Evolutionary conservation across 2,113 vertebrate genomes (phyloP).

Genomic region (Bungarus multicinctus): DNA sequence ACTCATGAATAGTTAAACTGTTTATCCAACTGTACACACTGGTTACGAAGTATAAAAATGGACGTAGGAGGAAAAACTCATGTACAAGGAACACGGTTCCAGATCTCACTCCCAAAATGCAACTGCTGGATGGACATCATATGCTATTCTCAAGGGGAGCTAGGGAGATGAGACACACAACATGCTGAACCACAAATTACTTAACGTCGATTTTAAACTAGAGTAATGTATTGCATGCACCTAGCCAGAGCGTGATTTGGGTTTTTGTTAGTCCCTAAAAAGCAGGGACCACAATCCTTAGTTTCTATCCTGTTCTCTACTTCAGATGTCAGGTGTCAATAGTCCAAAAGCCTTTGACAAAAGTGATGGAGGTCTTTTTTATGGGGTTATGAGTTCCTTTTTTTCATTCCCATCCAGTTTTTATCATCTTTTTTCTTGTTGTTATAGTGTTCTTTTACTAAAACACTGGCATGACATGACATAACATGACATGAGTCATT

Average conservation of each 20-base stretch:
- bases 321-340: neutral
- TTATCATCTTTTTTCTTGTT: neutral
- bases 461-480: neutral
- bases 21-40: constrained; percentile 54
- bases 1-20: constrained; percentile 65
- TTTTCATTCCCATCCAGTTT: neutral
- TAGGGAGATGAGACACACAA: neutral
- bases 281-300: neutral
- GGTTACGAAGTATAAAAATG: constrained; percentile 54
- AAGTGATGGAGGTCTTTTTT: neutral
- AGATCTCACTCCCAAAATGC: neutral
- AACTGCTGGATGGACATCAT: neutral
- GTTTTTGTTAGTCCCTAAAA: neutral
- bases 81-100: constrained; percentile 34
- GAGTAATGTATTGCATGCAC: neutral
- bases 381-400: neutral
- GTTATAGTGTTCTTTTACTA: neutral
- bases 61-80: constrained; percentile 13
- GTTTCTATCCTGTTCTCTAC: neutral
- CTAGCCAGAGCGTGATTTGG: neutral
- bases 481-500: neutral
- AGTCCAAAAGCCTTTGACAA: neutral
- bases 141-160: neutral
- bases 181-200: neutral
- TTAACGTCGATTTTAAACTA: neutral